Evolutionary conservation across 35 echinoderm and acorn worm species (phyloP).

Genomic region (Ophiothrix spiculata): DNA sequence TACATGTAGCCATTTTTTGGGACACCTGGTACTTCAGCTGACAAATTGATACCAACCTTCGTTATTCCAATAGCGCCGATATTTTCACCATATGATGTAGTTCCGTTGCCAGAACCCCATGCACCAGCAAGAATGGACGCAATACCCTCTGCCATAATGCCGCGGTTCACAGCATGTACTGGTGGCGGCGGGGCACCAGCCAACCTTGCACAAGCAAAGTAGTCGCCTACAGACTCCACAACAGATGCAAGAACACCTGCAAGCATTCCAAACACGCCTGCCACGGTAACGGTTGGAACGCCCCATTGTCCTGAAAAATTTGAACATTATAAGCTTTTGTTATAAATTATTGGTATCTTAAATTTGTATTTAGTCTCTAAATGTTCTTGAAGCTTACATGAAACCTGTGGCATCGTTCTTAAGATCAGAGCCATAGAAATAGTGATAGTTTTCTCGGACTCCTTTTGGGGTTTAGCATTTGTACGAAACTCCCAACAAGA

Average conservation of each 20-base stretch:
- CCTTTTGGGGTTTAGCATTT: no score
- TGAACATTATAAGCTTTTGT: neutral
- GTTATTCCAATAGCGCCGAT: constrained; percentile 95
- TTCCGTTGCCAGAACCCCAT: constrained; percentile 78
- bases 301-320: constrained; percentile 60
- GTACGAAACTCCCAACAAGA: no score
- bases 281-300: constrained; percentile 29
- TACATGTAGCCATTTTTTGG: no score
- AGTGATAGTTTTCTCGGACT: no score
- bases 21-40: no score
- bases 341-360: no score
- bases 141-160: constrained; percentile 83
- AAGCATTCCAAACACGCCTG: constrained; percentile 84
- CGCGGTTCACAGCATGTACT: constrained; percentile 76
- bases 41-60: no score
- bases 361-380: no score
- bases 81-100: constrained; percentile 89
- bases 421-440: no score
- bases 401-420: no score
- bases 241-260: constrained; percentile 85
- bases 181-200: constrained; percentile 84
- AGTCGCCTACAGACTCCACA: constrained; percentile 86
- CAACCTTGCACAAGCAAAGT: constrained; percentile 79
- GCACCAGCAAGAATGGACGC: constrained; percentile 67
- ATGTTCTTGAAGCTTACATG: no score